These are phyloP conservation scores for Centropus bengalensis DNA, from an alignment of 2,113 vertebrate genomes.

Conservation along the genomic window DNA sequence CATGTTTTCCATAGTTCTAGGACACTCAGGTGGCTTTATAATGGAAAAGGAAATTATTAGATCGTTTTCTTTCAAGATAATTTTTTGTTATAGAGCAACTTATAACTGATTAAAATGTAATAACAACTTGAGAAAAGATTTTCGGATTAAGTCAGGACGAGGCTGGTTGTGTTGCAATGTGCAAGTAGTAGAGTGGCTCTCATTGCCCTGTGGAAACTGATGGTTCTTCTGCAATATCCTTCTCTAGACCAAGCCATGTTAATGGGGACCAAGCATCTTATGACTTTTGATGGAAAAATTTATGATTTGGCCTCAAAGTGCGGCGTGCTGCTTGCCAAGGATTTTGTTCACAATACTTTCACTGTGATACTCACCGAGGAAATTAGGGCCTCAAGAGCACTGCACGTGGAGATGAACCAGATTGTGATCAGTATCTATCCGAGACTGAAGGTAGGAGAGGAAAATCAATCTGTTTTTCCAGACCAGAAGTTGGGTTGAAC, in stretches of 20 bases:
- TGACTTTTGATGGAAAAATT: conserved; percentile 84
- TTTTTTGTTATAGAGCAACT: neutral
- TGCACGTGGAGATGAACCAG: conserved; percentile 76
- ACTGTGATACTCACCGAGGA: conserved; percentile 68
- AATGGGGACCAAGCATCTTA: conserved; percentile 78
- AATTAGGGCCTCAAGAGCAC: conserved; percentile 15
- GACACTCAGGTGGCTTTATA: neutral
- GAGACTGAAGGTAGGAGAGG: conserved; percentile 75
- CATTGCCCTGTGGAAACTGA: neutral
- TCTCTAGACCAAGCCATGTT: conserved; percentile 83
- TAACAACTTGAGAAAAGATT: neutral
- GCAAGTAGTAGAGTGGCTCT: neutral
- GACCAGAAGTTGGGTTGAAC: neutral
- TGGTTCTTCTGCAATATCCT: neutral
- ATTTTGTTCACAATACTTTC: conserved; percentile 71
- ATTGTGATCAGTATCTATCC: conserved; percentile 68
- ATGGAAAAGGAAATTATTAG: neutral
- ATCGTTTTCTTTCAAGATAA: neutral
- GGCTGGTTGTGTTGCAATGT: neutral
- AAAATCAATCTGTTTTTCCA: neutral
- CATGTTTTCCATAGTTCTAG: neutral
- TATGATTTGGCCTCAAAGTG: conserved; percentile 77
- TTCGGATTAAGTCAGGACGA: neutral
- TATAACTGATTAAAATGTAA: neutral
- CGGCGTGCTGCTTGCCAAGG: conserved; percentile 80